Conservation (phyloP, 1,140 invertebrate genomes). For the Epicauta chinensis region DNA sequence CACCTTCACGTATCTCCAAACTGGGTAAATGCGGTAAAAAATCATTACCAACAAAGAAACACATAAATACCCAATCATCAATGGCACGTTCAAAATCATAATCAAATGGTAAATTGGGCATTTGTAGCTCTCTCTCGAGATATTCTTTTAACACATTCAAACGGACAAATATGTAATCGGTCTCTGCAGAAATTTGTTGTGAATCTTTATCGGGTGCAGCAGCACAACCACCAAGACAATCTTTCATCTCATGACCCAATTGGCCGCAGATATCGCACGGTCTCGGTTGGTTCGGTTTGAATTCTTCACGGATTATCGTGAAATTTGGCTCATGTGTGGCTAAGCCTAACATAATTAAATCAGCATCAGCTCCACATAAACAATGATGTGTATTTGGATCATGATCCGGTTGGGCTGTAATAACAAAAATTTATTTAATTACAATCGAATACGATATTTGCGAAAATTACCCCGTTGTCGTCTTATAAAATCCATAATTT, state of each 20-base stretch:
- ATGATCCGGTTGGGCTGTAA: slow-evolving; percentile 91
- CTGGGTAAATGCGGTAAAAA: slow-evolving; percentile 98
- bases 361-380: slow-evolving; percentile 96
- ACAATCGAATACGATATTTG: no score
- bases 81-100: slow-evolving; percentile 85
- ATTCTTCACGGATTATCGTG: slow-evolving; percentile 97
- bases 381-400: slow-evolving; percentile 98
- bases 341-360: slow-evolving; percentile 97
- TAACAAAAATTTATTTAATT: no score
- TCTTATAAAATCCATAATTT: slow-evolving; percentile 99
- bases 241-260: slow-evolving; percentile 90
- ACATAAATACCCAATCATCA: slow-evolving; percentile 99
- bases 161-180: slow-evolving; percentile 84
- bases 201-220: slow-evolving; percentile 29
- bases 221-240: slow-evolving; percentile 66
- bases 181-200: slow-evolving; percentile 54
- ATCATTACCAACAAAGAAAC: slow-evolving; percentile 99
- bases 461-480: no score
- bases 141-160: slow-evolving; percentile 93
- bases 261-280: slow-evolving; percentile 97
- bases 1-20: slow-evolving; percentile 95
- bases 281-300: slow-evolving; percentile 92
- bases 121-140: slow-evolving; percentile 81
- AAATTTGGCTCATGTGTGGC: slow-evolving; percentile 99
- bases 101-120: slow-evolving; percentile 90